These are phyloP conservation scores for Stratiolaelaps scimitus DNA, from an alignment of 1,140 invertebrate species.

Conservation along the genomic window DNA sequence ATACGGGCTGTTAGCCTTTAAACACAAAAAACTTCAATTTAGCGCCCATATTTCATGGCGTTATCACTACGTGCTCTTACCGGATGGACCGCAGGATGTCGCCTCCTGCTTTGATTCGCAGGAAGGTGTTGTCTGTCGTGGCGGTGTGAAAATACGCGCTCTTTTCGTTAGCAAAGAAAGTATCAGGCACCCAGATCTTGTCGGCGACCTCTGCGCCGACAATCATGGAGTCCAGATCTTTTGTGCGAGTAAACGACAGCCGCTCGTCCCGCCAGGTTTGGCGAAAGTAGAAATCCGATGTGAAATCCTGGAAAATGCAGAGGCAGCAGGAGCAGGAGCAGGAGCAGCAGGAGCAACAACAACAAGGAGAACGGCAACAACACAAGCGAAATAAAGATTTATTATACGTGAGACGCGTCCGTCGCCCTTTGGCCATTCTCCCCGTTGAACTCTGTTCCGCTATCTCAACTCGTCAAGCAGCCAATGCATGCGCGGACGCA, in stretches of 20 bases:
- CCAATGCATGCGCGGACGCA: no score
- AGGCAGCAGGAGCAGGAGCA: no score
- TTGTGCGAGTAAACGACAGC: constrained; percentile 43
- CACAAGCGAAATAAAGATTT: no score
- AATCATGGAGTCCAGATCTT: constrained; percentile 42
- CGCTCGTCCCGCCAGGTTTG: constrained; percentile 48
- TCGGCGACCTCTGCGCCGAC: constrained; percentile 47
- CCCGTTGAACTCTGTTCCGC: no score
- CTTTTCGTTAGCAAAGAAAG: constrained; percentile 50
- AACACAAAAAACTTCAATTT: no score
- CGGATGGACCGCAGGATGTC: constrained; percentile 44
- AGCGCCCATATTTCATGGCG: no score
- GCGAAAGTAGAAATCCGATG: constrained; percentile 49
- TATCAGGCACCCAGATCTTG: constrained; percentile 48
- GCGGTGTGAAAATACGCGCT: constrained; percentile 47
- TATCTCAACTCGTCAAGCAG: no score
- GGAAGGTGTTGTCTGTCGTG: constrained; percentile 47
- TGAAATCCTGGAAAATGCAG: constrained; percentile 46
- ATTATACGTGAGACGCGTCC: no score
- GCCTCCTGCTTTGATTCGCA: constrained; percentile 45
- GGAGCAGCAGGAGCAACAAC: no score
- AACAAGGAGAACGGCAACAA: no score
- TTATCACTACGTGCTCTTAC: constrained; percentile 37
- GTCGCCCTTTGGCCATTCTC: no score
- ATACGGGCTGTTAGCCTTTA: no score